Conservation (phyloP, 2,888 invertebrate species). For the Fragum sueziense region DNA sequence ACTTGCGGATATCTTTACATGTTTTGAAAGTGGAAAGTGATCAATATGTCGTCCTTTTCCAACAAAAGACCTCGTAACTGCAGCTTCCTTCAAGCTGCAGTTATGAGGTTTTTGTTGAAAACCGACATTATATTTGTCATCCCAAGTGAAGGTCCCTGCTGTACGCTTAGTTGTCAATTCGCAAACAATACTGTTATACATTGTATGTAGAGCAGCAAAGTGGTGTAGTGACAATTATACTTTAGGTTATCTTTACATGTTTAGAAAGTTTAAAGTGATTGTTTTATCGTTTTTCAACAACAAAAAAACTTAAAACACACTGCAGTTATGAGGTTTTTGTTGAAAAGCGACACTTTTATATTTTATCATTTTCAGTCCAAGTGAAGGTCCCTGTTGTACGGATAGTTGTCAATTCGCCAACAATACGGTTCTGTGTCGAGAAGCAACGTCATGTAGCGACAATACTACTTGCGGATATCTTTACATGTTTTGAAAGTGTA, state of each 20-base stretch:
- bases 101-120: too few relatives aligned
- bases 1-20: conserved; percentile 77
- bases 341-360: too few relatives aligned
- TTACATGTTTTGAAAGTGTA: too few relatives aligned
- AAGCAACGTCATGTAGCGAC: conserved; percentile 63
- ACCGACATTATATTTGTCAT: conserved; percentile 67
- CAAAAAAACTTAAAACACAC: too few relatives aligned
- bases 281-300: too few relatives aligned
- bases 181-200: conserved; percentile 37
- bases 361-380: conserved; percentile 71
- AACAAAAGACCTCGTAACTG: too few relatives aligned
- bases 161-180: conserved; percentile 57
- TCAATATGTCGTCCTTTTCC: too few relatives aligned
- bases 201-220: conserved; percentile 64
- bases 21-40: too few relatives aligned
- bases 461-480: conserved; percentile 74
- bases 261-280: too few relatives aligned
- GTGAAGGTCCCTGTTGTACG: conserved; percentile 72
- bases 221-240: conserved; percentile 65
- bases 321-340: too few relatives aligned
- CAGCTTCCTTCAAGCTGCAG: too few relatives aligned
- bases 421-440: conserved; percentile 61
- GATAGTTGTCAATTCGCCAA: conserved; percentile 49
- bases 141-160: conserved; percentile 74
- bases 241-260: conserved; percentile 78